These are phyloP conservation scores for Mormyrus iriodes DNA, from an alignment of 2,113 vertebrate genomes.

Conservation along the genomic window DNA sequence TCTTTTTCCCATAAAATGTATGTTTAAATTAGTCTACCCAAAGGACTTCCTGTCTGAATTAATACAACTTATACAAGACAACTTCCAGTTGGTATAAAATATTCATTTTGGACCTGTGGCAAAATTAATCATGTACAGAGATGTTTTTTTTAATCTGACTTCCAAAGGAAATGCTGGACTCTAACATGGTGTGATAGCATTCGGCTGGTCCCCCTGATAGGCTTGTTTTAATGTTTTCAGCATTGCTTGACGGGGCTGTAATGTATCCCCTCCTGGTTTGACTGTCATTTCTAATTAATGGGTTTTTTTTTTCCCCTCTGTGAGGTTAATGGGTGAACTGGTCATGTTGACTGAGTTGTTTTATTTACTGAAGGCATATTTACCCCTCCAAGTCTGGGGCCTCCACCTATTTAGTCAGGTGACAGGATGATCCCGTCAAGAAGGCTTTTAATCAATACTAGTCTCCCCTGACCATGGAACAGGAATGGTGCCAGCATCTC, in stretches of 20 bases:
- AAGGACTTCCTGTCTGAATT: not conserved
- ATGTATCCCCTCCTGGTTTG: slow-evolving; percentile 6
- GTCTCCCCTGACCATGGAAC: slow-evolving; percentile 45
- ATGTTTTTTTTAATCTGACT: not conserved
- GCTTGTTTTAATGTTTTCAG: not conserved
- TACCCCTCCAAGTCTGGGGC: slow-evolving; percentile 50
- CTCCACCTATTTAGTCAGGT: slow-evolving; percentile 56
- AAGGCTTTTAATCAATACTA: slow-evolving; percentile 53
- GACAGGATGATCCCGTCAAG: slow-evolving; percentile 56
- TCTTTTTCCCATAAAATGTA: not conserved
- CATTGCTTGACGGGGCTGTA: not conserved
- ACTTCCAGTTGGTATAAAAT: not conserved
- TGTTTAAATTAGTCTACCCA: not conserved
- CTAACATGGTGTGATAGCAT: not conserved
- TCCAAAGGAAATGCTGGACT: not conserved
- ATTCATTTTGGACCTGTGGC: not conserved
- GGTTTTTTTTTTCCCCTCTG: slow-evolving; percentile 26
- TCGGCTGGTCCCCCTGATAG: no score
- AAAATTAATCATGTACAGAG: not conserved
- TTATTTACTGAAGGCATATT: slow-evolving; percentile 62
- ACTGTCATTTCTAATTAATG: slow-evolving; percentile 34
- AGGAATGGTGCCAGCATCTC: slow-evolving; percentile 45
- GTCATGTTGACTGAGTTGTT: slow-evolving; percentile 61
- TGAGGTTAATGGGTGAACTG: slow-evolving; percentile 61
- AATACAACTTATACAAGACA: not conserved